Evolutionary conservation across 2,113 vertebrate genomes (phyloP).

Genomic region (Podilymbus podiceps): DNA sequence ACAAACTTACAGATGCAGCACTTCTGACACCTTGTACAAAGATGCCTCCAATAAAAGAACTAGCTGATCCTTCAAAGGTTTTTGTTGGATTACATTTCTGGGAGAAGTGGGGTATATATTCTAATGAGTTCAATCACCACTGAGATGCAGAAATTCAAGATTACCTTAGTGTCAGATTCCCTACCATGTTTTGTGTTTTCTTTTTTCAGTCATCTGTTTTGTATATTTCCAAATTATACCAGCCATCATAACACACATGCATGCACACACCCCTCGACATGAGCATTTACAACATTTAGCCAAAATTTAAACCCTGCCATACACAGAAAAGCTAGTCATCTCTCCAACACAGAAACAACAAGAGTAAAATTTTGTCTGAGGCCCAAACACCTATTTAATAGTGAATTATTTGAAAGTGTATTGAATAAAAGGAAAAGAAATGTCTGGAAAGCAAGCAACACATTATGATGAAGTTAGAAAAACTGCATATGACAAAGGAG

Average conservation of each 20-base stretch:
- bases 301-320: neutral
- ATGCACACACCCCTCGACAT: neutral
- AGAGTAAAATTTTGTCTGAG: neutral
- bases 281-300: neutral
- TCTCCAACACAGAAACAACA: neutral
- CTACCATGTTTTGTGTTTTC: neutral
- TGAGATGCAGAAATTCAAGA: neutral
- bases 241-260: neutral
- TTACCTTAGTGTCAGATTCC: neutral
- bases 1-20: neutral
- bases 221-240: neutral
- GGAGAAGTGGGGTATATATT: neutral
- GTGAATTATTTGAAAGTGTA: neutral
- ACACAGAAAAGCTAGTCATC: neutral
- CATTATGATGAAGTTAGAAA: neutral
- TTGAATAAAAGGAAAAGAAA: neutral
- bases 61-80: neutral
- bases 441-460: neutral
- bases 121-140: neutral
- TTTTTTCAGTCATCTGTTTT: neutral
- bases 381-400: neutral
- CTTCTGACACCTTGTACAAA: neutral
- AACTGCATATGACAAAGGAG: neutral
- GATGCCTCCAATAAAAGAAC: neutral
- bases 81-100: neutral